Conservation (phyloP, 2,113 vertebrate species). For the Petrocephalus microphthalmus region DNA sequence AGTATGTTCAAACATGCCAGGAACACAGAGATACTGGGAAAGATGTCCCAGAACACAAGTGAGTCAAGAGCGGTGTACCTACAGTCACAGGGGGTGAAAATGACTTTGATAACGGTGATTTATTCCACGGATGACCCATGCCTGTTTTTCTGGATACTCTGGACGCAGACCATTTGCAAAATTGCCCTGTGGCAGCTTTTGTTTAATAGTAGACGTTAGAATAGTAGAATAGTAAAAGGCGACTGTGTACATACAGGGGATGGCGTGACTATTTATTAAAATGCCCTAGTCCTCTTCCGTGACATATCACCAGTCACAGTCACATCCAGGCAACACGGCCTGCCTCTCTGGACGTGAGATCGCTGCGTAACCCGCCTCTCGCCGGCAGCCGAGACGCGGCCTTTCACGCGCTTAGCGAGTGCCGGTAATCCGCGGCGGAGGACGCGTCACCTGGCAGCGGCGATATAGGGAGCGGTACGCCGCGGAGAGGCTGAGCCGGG, state of each 20-base stretch:
- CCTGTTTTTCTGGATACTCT: not conserved
- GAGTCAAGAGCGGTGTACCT: not conserved
- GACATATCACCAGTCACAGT: not conserved
- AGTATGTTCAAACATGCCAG: not conserved
- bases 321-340: not conserved
- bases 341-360: not conserved
- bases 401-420: not conserved
- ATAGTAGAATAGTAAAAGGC: too few relatives aligned
- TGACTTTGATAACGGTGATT: too few relatives aligned
- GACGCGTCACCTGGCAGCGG: not conserved
- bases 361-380: not conserved
- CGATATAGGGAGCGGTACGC: not conserved
- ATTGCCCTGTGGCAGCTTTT: not conserved
- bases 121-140: not conserved
- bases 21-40: not conserved
- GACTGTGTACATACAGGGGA: not conserved
- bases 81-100: not conserved
- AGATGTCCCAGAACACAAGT: not conserved
- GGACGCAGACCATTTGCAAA: not conserved
- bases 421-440: not conserved
- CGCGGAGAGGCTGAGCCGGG: not conserved
- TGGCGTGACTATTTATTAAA: not conserved
- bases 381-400: not conserved
- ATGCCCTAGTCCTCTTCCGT: not conserved
- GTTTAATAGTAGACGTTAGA: not conserved